Base-by-base conservation (phyloP, 1,140 invertebrate genomes). In the Chrysomallon squamiferum region DNA sequence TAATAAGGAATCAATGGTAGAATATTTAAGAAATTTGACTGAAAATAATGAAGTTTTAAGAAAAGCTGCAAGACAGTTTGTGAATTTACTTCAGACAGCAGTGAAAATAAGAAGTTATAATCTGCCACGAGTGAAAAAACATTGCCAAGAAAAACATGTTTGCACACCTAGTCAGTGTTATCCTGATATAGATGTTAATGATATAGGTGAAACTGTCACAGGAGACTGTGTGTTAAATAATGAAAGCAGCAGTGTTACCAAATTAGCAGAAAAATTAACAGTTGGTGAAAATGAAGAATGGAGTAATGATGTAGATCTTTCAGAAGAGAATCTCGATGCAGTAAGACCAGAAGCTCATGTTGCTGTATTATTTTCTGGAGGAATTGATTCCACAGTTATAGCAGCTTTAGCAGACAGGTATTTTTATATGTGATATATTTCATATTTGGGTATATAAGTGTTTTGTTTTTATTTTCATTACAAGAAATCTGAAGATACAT, bases 281-380 rank as follows among this genome's bases (percentile, higher is more conserved):
- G 15, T 38, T 38, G 35, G 15, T 38, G 15, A 38, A 38, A 38
- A 5, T 38, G 35, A 38, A 38, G 35, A 38, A 5, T 38, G 35
- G 5, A 15, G 15, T 5, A 38, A 38, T 38, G n/a, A n/a, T 38
- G 35, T 38, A 5, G 35, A 38, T 38, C 35, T 38, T 7, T 38
- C 35, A 38, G 15, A 38, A 5, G 15, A 7, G 35, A 15, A 38
- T 38, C 35, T 7, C 15, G 6, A 7, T 5, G 35, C 5, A 38
- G 35, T 5, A 15, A 18, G 27, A 2, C 33, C 20, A 52, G n/a
- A 96, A 87, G 87, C 92, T 22, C 92, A 92, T 84, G 86, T 95
- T 43, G 95, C 92, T 35, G 85, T 98, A 66, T 86, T 97, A 72
- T 99, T 98, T 88, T 98, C 96, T 74, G 96, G 96, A 61, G 97